Conservation (phyloP, 2,888 invertebrate species). For the Ypsolopha scabrella region DNA sequence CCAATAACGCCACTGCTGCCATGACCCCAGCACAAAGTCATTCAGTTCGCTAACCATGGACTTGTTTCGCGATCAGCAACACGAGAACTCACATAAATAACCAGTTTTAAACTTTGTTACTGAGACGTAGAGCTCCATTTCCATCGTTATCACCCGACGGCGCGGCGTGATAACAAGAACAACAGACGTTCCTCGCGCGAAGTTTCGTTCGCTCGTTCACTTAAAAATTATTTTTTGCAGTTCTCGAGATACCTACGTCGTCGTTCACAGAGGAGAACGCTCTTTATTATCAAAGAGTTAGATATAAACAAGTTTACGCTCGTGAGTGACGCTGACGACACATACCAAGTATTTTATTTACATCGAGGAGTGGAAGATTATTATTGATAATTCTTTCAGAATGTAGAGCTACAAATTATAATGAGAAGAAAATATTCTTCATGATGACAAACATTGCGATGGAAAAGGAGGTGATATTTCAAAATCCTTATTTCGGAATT, state of each 20-base stretch:
- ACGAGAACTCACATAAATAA: constrained; percentile 12
- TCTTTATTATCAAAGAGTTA: neutral
- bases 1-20: constrained; percentile 18
- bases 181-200: neutral
- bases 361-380: no score
- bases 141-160: constrained; percentile 43
- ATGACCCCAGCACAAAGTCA: constrained; percentile 37
- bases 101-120: constrained; percentile 31
- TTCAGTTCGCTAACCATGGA: constrained; percentile 45
- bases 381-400: no score
- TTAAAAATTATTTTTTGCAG: neutral
- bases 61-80: constrained; percentile 41
- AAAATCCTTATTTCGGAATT: constrained; percentile 69
- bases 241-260: neutral
- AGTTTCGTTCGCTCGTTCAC: neutral
- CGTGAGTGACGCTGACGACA: no score
- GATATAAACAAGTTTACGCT: neutral
- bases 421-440: constrained; percentile 8
- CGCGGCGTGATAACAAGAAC: constrained; percentile 1
- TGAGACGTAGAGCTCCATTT: constrained; percentile 27
- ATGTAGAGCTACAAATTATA: no score
- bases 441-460: constrained; percentile 24
- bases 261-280: neutral
- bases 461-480: constrained; percentile 64
- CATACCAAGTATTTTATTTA: neutral